Evolutionary conservation across 2,888 invertebrate genomes (phyloP).

Genomic region (Auanema sp.): DNA sequence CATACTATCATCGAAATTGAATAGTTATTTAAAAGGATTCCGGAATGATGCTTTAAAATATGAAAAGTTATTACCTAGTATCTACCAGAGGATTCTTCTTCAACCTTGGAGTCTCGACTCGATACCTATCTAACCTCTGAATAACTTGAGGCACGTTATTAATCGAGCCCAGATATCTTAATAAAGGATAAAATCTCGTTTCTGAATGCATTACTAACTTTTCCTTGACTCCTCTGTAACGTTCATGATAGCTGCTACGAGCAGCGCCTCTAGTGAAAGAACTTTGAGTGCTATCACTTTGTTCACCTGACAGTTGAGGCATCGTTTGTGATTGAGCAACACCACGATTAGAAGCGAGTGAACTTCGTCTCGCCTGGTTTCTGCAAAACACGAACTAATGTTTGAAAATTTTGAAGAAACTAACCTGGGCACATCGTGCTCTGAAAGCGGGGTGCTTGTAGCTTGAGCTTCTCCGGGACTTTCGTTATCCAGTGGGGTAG

Average conservation of each 20-base stretch:
- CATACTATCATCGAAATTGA: no score
- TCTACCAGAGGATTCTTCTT: slow-evolving; percentile 13
- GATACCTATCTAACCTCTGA: slow-evolving; percentile 11
- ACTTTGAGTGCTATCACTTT: slow-evolving; percentile 19
- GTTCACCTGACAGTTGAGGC: slow-evolving; percentile 10
- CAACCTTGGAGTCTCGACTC: slow-evolving; percentile 11
- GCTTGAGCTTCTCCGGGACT: slow-evolving; percentile 34
- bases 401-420: background rate
- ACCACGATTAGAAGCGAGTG: slow-evolving; percentile 15
- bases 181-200: background rate
- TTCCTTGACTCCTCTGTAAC: slow-evolving; percentile 16
- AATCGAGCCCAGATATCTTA: slow-evolving; percentile 9
- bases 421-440: slow-evolving; percentile 1
- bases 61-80: slow-evolving; percentile 6
- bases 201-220: slow-evolving; percentile 1
- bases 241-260: slow-evolving; percentile 21
- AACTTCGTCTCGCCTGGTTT: background rate
- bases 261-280: slow-evolving; percentile 11
- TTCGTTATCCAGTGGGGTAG: background rate
- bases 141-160: slow-evolving; percentile 3
- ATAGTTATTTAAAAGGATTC: no score
- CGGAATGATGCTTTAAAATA: slow-evolving; percentile 1
- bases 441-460: slow-evolving; percentile 30
- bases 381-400: background rate
- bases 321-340: slow-evolving; percentile 5